Base-by-base conservation (phyloP, 2,888 invertebrate genomes). In the Peribatodes rhomboidaria region DNA sequence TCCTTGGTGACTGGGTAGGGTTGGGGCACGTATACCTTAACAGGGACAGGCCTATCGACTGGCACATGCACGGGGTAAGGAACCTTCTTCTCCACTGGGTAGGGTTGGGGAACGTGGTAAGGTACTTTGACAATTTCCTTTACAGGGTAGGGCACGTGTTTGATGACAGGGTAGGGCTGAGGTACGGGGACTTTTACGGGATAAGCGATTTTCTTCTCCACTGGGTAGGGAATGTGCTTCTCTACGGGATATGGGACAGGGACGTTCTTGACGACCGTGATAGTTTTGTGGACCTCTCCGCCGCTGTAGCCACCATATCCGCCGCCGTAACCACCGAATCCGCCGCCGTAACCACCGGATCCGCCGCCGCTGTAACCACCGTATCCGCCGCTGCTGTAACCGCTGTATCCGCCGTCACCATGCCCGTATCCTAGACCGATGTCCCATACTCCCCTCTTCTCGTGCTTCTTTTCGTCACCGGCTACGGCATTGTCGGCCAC, bases 241-340 rank as follows among this genome's bases (percentile, higher is more conserved):
- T 96, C 96, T 61, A 97, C 97, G 59, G 95, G 96, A 82, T 96
- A 96, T 47, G 96, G 96, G 47, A 94, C 95, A 35, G 96, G 95
- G 53, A 96, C 95, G 71, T 95, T 96, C 89, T 96, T 96, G 72
- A 96, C 94, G 31, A 97, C 95, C 11, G 97, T 96, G 70, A 96
- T 84, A 49, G 95, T 95, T 80, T 96, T 96, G 78, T 95, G 94
- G 18, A 94, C 86, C 73, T 95, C 94, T n/a, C n/a, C n/a, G n/a
- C n/a, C n/a, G n/a, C n/a, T n/a, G n/a, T n/a, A n/a, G n/a, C n/a
- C n/a, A n/a, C n/a, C n/a, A n/a, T n/a, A n/a, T n/a, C n/a, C n/a
- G n/a, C n/a, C n/a, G n/a, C n/a, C n/a, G n/a, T n/a, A n/a, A n/a
- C n/a, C n/a, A n/a, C n/a, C n/a, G n/a, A n/a, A n/a, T 7, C 89